Evolutionary conservation across 2,113 vertebrate species (phyloP).

Genomic region (Myrmecophaga tridactyla): DNA sequence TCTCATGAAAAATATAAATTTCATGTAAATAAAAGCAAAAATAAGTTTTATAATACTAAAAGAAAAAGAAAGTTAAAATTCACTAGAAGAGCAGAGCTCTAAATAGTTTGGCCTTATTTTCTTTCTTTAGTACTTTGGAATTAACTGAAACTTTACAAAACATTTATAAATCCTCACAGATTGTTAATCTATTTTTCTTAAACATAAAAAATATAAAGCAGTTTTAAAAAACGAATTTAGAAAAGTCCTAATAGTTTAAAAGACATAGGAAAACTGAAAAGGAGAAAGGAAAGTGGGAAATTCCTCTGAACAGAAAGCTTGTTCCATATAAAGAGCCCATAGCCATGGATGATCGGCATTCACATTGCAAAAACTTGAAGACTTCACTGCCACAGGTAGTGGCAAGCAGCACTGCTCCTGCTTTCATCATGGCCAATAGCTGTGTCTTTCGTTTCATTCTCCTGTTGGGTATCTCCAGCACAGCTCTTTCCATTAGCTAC

Average conservation of each 20-base stretch:
- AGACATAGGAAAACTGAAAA: constrained; percentile 77
- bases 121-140: neutral
- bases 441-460: neutral
- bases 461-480: constrained; percentile 32
- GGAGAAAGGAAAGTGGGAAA: constrained; percentile 72
- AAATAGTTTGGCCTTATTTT: neutral
- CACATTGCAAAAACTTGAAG: neutral
- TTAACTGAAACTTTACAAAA: neutral
- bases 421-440: constrained; percentile 55
- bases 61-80: neutral
- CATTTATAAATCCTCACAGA: neutral
- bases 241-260: neutral
- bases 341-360: constrained; percentile 45
- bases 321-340: constrained; percentile 57
- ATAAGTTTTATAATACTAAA: neutral
- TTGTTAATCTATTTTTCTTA: neutral
- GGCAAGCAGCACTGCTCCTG: neutral
- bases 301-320: constrained; percentile 22
- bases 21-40: neutral
- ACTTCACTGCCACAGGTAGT: neutral
- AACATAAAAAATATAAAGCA: neutral
- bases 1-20: neutral
- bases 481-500: neutral
- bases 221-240: neutral
- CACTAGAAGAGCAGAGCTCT: neutral